These are phyloP conservation scores for Sapayoa aenigma DNA, from an alignment of 2,113 vertebrate genomes.

Conservation along the genomic window DNA sequence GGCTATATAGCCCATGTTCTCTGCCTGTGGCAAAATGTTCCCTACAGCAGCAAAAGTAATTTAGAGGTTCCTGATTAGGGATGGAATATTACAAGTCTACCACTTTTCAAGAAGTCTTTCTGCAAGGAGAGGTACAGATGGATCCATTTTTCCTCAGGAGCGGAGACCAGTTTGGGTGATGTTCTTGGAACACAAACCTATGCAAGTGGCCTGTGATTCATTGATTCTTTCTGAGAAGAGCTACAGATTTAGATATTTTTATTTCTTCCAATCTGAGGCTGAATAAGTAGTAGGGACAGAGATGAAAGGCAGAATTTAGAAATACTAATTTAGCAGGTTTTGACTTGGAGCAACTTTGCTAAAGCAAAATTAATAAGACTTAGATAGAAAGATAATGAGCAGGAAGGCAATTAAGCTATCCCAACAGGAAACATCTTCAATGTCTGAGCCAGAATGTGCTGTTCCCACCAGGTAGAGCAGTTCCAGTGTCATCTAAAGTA, in stretches of 20 bases:
- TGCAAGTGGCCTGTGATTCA: not conserved
- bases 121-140: not conserved
- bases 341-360: constrained; percentile 1
- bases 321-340: constrained; percentile 39
- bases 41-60: not conserved
- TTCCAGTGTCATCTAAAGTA: constrained; percentile 6
- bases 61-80: not conserved
- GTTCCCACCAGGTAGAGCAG: constrained; percentile 29
- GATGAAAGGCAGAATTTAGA: constrained; percentile 36
- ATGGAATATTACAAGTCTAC: not conserved
- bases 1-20: not conserved
- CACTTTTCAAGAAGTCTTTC: not conserved
- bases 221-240: not conserved
- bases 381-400: constrained; percentile 53
- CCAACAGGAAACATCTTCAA: constrained; percentile 35
- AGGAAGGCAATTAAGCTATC: constrained; percentile 55
- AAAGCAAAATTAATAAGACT: constrained; percentile 43
- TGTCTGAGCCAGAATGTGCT: not conserved
- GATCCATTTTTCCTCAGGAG: not conserved
- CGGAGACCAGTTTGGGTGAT: not conserved
- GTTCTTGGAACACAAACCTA: not conserved
- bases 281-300: not conserved
- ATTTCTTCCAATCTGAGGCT: not conserved
- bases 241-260: not conserved
- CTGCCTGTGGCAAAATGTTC: not conserved